phyloP scores from a whole-genome alignment of 2,113 vertebrate species.

The Lota lota region DNA sequence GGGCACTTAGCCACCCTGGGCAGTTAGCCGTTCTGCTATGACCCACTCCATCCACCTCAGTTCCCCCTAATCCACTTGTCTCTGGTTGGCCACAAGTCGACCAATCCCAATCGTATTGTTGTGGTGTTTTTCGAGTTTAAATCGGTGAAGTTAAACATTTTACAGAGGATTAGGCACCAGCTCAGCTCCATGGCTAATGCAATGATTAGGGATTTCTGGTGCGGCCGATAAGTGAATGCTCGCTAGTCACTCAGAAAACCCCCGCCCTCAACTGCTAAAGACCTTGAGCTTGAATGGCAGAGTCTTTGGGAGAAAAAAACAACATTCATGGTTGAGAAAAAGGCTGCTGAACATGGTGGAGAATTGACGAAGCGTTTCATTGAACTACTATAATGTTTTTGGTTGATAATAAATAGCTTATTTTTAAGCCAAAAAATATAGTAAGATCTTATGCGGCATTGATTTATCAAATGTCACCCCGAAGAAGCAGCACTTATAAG shows the following conservation, averaged over 20 bases:
- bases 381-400: no score
- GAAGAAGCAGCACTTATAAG: no score
- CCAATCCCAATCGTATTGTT: constrained; percentile 63
- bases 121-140: constrained; percentile 62
- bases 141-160: constrained; percentile 69
- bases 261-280: constrained; percentile 50
- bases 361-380: no score
- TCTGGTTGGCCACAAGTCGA: constrained; percentile 55
- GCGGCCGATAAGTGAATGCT: constrained; percentile 71
- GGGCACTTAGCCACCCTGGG: constrained; percentile 5
- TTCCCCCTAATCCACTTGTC: constrained; percentile 63
- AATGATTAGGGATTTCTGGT: constrained; percentile 75
- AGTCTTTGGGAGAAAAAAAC: constrained; percentile 26
- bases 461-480: no score
- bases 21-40: constrained; percentile 29
- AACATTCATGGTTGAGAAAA: no score
- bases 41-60: constrained; percentile 54
- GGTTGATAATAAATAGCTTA: no score
- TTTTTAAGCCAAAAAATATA: no score
- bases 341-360: no score
- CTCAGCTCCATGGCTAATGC: constrained; percentile 70
- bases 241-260: constrained; percentile 58
- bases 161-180: constrained; percentile 66
- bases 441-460: no score
- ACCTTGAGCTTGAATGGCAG: constrained; percentile 46